These are phyloP conservation scores for Catalaphyllia jardinei DNA, from an alignment of 64 coral and sea anemone species.

Conservation along the genomic window DNA sequence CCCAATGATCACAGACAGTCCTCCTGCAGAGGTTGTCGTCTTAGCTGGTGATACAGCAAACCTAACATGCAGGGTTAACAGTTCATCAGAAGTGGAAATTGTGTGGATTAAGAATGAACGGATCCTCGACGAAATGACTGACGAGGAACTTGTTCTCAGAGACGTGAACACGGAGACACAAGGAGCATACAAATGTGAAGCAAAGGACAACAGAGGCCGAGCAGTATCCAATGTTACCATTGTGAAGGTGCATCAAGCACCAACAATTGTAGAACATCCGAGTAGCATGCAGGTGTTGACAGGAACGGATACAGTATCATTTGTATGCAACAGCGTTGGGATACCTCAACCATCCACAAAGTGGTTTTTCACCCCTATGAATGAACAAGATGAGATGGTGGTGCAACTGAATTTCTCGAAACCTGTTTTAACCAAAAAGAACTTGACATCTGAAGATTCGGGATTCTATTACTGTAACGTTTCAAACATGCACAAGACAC, in stretches of 20 bases:
- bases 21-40: not conserved
- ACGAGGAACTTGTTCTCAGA: not conserved
- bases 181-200: constrained; percentile 44
- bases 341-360: not conserved
- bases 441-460: not conserved
- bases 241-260: constrained; percentile 30
- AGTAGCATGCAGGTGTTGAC: not conserved
- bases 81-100: not conserved
- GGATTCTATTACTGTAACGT: constrained; percentile 29
- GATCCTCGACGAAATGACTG: not conserved
- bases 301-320: not conserved
- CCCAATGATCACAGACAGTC: too few species aligned
- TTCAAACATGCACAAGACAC: not conserved
- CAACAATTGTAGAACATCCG: constrained; percentile 22
- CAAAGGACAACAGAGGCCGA: constrained; percentile 22
- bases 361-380: constrained; percentile 19
- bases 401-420: not conserved
- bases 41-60: not conserved
- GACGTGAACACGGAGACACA: constrained; percentile 12
- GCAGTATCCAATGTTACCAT: constrained; percentile 50
- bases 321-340: constrained; percentile 9
- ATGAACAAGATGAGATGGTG: not conserved
- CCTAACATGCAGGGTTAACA: constrained; percentile 3
- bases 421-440: not conserved
- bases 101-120: constrained; percentile 34